Conservation (phyloP, 2,888 invertebrate genomes). For the Perizoma affinitatum region DNA sequence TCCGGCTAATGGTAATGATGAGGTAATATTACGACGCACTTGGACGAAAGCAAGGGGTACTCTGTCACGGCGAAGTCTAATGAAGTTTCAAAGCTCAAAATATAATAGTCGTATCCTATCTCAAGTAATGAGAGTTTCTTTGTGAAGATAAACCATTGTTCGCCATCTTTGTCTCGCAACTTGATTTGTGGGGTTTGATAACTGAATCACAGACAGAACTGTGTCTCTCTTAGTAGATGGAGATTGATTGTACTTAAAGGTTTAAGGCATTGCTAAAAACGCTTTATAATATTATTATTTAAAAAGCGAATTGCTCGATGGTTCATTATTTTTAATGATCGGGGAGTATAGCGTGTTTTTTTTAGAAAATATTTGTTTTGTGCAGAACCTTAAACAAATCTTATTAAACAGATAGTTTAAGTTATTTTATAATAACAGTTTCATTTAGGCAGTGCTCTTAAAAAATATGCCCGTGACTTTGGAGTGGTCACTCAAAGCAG, state of each 20-base stretch:
- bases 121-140: conserved; percentile 55
- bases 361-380: no score
- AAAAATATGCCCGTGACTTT: no score
- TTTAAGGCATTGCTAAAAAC: conserved; percentile 32
- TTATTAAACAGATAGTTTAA: no score
- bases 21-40: neutral
- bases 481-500: no score
- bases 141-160: conserved; percentile 57
- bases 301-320: no score
- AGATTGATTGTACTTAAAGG: conserved; percentile 53
- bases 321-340: no score
- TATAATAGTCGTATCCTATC: conserved; percentile 52
- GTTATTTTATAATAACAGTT: no score
- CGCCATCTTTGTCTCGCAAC: conserved; percentile 37
- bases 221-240: conserved; percentile 41
- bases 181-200: conserved; percentile 61
- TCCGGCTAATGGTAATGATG: no score
- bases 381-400: no score
- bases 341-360: no score
- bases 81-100: conserved; percentile 48
- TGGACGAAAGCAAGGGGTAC: neutral
- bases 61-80: conserved; percentile 37
- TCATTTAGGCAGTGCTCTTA: no score
- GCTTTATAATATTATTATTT: no score
- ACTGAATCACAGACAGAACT: conserved; percentile 45